phyloP scores from a whole-genome alignment of 2,888 invertebrate genomes.

The Acanthosoma haemorrhoidale region DNA sequence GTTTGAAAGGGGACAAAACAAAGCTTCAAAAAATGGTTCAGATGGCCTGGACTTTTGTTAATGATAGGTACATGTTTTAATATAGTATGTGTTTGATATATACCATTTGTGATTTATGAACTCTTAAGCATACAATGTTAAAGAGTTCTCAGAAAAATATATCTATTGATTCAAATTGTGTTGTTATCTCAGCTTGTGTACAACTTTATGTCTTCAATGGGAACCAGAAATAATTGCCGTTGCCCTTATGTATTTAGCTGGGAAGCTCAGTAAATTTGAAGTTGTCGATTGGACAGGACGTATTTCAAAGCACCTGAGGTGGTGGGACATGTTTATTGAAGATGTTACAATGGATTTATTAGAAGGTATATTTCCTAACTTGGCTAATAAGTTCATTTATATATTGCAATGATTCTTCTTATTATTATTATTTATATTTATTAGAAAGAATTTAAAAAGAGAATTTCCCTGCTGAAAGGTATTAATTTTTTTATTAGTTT shows the following conservation, averaged over 20 bases:
- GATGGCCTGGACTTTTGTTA: slow-evolving; percentile 99
- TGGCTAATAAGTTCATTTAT: too few relatives aligned
- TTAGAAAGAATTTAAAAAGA: too few relatives aligned
- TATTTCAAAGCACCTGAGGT: slow-evolving; percentile 67
- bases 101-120: not conserved
- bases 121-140: not conserved
- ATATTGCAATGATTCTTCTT: too few relatives aligned
- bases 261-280: slow-evolving; percentile 92
- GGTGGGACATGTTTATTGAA: slow-evolving; percentile 99
- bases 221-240: slow-evolving; percentile 98
- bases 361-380: slow-evolving; percentile 64
- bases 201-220: slow-evolving; percentile 94
- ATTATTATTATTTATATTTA: too few relatives aligned
- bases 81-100: slow-evolving; percentile 39
- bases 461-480: too few relatives aligned
- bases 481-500: too few relatives aligned
- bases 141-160: not conserved
- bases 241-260: slow-evolving; percentile 92
- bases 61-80: slow-evolving; percentile 69
- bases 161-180: not conserved
- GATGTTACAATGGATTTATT: slow-evolving; percentile 89
- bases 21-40: slow-evolving; percentile 95
- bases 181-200: slow-evolving; percentile 67
- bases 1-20: slow-evolving; percentile 65
- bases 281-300: slow-evolving; percentile 88